Conservation (phyloP, 2,888 invertebrate genomes). For the Netelia fuscicornis region DNA sequence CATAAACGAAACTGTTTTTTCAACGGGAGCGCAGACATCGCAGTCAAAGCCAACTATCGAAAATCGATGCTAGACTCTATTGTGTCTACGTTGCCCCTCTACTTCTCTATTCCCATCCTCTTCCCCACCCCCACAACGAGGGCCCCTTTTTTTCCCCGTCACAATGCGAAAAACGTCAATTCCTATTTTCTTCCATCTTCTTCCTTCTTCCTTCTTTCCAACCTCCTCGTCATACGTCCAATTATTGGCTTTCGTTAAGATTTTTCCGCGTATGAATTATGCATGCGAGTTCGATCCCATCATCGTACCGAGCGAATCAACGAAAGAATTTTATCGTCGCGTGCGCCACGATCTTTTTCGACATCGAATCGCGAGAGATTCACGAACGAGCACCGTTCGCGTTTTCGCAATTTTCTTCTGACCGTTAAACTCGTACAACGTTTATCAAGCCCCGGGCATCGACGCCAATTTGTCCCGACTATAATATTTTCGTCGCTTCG, state of each 20-base stretch:
- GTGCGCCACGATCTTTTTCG: too few relatives aligned
- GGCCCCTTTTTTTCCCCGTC: not conserved
- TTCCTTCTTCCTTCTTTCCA: conserved; percentile 28
- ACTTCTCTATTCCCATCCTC: not conserved
- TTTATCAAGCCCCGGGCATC: too few relatives aligned
- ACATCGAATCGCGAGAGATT: too few relatives aligned
- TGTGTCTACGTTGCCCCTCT: conserved; percentile 52
- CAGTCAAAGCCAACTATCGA: conserved; percentile 79
- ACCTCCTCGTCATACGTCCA: conserved; percentile 72
- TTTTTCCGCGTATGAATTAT: conserved; percentile 72
- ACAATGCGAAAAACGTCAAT: conserved; percentile 50
- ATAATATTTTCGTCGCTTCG: too few relatives aligned
- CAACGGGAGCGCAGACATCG: conserved; percentile 51
- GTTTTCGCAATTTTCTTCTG: too few relatives aligned
- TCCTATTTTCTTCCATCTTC: conserved; percentile 48
- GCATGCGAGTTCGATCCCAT: conserved; percentile 39
- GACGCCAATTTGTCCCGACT: too few relatives aligned
- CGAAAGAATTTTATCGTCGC: not conserved
- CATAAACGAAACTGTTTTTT: conserved; percentile 66
- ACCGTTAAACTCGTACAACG: too few relatives aligned
- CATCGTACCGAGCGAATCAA: not conserved
- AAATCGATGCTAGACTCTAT: conserved; percentile 80
- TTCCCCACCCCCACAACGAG: not conserved
- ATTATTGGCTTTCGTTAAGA: conserved; percentile 77
- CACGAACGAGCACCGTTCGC: too few relatives aligned